Evolutionary conservation across 2,797 vertebrate species (phyloP).

Genomic region (Rhinichthys osculus): DNA sequence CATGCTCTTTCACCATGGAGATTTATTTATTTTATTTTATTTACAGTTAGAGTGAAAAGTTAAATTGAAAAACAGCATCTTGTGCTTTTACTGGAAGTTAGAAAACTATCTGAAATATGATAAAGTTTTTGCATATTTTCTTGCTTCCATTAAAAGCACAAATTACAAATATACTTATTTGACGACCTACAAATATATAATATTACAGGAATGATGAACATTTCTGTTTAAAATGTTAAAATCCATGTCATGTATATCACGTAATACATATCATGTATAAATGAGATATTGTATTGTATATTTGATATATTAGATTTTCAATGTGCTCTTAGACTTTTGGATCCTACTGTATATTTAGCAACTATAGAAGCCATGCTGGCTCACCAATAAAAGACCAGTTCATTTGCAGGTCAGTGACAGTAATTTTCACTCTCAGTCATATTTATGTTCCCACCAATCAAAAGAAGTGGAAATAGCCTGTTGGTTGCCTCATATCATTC

Average conservation of each 20-base stretch:
- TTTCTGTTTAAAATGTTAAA: background rate
- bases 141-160: background rate
- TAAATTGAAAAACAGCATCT: too few relatives aligned
- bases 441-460: conserved; percentile 19
- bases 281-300: background rate
- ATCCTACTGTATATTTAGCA: background rate
- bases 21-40: background rate
- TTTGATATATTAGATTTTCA: background rate
- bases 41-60: background rate
- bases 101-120: background rate
- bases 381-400: background rate
- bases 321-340: background rate
- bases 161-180: background rate
- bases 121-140: background rate
- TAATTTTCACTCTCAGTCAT: conserved; percentile 25
- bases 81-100: too few relatives aligned
- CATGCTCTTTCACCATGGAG: background rate
- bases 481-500: conserved; percentile 2
- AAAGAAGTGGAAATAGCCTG: conserved; percentile 20
- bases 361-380: background rate
- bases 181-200: background rate
- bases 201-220: background rate
- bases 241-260: background rate
- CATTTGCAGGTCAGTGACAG: conserved; percentile 31
- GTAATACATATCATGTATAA: too few relatives aligned